These are phyloP conservation scores for Sarcophaga rosellei DNA, from an alignment of 2,888 invertebrate species.

Conservation along the genomic window DNA sequence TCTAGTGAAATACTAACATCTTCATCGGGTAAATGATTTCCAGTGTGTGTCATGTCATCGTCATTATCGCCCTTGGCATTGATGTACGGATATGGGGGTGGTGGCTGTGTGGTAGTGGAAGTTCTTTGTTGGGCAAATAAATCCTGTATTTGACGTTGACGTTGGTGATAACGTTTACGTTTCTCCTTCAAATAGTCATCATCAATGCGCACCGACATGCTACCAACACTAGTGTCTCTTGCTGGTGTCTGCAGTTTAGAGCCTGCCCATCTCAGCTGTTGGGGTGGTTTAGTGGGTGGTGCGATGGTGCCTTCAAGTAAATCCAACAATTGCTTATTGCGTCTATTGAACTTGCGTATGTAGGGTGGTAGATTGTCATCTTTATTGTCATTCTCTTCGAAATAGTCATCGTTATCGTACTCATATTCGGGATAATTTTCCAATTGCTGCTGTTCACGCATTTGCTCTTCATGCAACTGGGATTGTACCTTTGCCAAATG, in stretches of 20 bases:
- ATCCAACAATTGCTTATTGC: slow-evolving; percentile 79
- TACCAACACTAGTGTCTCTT: slow-evolving; percentile 69
- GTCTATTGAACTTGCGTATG: slow-evolving; percentile 79
- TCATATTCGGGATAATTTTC: slow-evolving; percentile 74
- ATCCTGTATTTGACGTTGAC: slow-evolving; percentile 70
- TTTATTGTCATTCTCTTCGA: slow-evolving; percentile 70
- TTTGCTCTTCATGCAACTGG: slow-evolving; percentile 77
- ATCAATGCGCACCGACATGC: slow-evolving; percentile 72
- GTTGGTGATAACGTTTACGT: slow-evolving; percentile 74
- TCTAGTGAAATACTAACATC: slow-evolving; percentile 73
- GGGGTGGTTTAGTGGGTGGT: slow-evolving; percentile 71
- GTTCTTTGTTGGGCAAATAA: slow-evolving; percentile 70
- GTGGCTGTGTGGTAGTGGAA: slow-evolving; percentile 67
- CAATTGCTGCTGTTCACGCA: slow-evolving; percentile 74
- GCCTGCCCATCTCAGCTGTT: slow-evolving; percentile 71
- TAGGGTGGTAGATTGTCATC: slow-evolving; percentile 79
- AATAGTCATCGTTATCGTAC: slow-evolving; percentile 69
- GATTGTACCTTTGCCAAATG: slow-evolving; percentile 79
- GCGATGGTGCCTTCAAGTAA: slow-evolving; percentile 79
- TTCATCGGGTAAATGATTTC: slow-evolving; percentile 77
- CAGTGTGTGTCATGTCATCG: slow-evolving; percentile 53
- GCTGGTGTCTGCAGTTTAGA: slow-evolving; percentile 75
- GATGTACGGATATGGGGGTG: slow-evolving; percentile 55
- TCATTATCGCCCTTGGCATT: slow-evolving; percentile 41
- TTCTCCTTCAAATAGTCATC: slow-evolving; percentile 77